Conservation (phyloP, 2,888 invertebrate species). For the Chrysina gloriosa region DNA sequence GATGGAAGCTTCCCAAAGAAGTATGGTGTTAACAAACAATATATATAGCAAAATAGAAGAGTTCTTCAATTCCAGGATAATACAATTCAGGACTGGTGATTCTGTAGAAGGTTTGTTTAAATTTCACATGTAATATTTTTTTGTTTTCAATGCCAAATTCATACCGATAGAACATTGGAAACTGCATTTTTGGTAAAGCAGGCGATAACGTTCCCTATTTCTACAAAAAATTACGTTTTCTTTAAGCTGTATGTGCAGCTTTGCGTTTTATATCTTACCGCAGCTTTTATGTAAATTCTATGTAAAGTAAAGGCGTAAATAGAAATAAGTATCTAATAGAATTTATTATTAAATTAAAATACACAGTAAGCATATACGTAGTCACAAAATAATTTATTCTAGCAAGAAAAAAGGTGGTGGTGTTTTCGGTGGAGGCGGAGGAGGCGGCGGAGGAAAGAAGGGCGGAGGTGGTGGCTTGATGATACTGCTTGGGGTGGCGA, state of each 20-base stretch:
- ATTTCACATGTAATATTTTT: not conserved
- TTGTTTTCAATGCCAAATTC: no score
- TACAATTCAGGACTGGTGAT: conserved; percentile 62
- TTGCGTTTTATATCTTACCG: no score
- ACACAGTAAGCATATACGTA: not conserved
- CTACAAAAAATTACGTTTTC: no score
- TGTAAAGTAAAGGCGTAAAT: no score
- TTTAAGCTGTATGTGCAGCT: no score
- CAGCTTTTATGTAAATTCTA: no score
- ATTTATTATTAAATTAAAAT: no score
- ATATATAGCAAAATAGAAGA: conserved; percentile 62
- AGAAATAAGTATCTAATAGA: no score
- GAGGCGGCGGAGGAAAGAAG: conserved; percentile 49
- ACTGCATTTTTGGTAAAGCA: no score
- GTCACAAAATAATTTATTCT: not conserved
- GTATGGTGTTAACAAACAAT: conserved; percentile 65
- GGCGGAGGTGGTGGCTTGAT: conserved; percentile 63
- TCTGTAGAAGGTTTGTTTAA: conserved; percentile 57
- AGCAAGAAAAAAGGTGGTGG: conserved; percentile 33
- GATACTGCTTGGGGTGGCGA: conserved; percentile 72
- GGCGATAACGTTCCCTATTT: no score
- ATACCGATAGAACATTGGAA: no score
- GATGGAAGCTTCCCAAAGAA: conserved; percentile 67
- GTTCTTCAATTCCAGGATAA: conserved; percentile 63
- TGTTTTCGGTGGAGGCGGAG: conserved; percentile 44